Conservation (phyloP, 2,797 vertebrate genomes). For the Poliocrania exsul region DNA sequence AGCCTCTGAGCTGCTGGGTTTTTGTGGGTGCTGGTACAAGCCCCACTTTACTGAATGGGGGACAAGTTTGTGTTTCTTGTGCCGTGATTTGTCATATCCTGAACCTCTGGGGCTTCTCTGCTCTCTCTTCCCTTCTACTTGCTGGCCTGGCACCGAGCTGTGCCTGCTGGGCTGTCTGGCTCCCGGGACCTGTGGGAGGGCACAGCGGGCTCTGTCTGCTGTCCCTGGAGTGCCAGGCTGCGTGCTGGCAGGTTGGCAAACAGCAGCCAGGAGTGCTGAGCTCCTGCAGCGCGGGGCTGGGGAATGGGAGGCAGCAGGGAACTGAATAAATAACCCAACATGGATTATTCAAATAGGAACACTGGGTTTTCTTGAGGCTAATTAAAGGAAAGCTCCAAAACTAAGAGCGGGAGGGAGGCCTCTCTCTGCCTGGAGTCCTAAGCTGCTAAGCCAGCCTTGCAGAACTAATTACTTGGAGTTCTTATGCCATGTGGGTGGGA, state of each 20-base stretch:
- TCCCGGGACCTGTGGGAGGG: not conserved
- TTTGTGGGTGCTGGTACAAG: not conserved
- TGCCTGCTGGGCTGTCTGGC: not conserved
- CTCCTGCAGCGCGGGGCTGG: constrained; percentile 46
- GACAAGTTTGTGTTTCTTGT: not conserved
- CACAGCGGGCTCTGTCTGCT: not conserved
- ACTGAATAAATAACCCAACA: constrained; percentile 68
- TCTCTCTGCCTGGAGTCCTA: constrained; percentile 7
- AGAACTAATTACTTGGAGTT: constrained; percentile 65
- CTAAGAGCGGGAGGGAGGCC: not conserved
- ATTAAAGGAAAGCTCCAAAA: constrained; percentile 66
- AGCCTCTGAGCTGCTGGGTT: not conserved
- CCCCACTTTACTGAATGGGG: not conserved
- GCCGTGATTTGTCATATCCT: not conserved
- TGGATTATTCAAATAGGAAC: constrained; percentile 67
- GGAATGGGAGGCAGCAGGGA: constrained; percentile 56
- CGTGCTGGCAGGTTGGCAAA: not conserved
- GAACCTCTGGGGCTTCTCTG: not conserved
- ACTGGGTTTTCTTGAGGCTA: constrained; percentile 61
- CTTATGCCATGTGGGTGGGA: constrained; percentile 24
- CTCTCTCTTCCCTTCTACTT: not conserved
- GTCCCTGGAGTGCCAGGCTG: constrained; percentile 15
- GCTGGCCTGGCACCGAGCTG: not conserved
- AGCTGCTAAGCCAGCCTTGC: constrained; percentile 55
- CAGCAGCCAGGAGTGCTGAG: not conserved